Percentiles rank a stretch among this genome's conserved stretches.
Conservation (phyloP, 2,797 vertebrate genomes). For the Hyperoplus immaculatus region DNA sequence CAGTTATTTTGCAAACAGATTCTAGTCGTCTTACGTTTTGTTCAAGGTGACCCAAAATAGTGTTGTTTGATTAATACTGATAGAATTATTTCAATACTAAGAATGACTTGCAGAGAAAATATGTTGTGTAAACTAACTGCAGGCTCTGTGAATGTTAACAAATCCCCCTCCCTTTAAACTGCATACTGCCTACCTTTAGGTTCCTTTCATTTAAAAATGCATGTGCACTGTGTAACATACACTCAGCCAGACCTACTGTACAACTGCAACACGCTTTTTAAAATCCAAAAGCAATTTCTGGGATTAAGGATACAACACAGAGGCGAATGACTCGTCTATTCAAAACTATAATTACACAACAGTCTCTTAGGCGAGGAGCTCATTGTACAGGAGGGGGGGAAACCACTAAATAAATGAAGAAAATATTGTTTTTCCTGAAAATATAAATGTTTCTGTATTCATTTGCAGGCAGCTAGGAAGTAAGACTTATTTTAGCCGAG, state of each 20-base stretch:
- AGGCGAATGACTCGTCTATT: neutral
- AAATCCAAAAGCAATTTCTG: conserved; percentile 50
- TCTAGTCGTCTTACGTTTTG: too few relatives aligned
- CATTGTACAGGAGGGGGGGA: neutral
- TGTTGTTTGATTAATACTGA: too few relatives aligned
- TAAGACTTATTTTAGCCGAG: conserved; percentile 32
- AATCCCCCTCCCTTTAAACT: too few relatives aligned
- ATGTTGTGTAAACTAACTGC: too few relatives aligned
- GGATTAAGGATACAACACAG: conserved; percentile 35
- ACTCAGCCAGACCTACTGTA: neutral
- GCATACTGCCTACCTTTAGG: too few relatives aligned
- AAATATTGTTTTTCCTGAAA: neutral
- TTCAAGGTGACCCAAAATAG: too few relatives aligned
- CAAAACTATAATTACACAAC: conserved; percentile 54
- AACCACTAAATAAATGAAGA: neutral
- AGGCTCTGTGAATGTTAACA: too few relatives aligned
- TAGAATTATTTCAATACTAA: neutral
- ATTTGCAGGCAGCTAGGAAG: neutral
- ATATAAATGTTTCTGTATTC: neutral
- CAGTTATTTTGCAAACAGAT: too few relatives aligned
- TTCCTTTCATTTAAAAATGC: conserved; percentile 2
- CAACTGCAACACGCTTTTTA: conserved; percentile 23
- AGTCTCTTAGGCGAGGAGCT: conserved; percentile 43
- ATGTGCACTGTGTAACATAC: neutral
- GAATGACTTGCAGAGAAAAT: neutral